Evolutionary conservation across 2,113 vertebrate species (phyloP).

Genomic region (Tringa solitaria): DNA sequence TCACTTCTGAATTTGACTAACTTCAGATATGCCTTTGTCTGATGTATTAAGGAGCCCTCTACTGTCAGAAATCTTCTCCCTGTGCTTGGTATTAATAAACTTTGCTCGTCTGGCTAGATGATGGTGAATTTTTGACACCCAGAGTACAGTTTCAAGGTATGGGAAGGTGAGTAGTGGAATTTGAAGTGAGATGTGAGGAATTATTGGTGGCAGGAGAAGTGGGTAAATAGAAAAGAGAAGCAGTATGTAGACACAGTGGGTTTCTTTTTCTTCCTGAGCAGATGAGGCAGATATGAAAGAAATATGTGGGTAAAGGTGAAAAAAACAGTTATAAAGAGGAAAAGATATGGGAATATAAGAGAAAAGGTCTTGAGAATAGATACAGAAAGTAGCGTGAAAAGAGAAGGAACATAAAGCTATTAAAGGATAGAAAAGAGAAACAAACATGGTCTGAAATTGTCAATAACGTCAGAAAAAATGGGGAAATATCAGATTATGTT

Average conservation of each 20-base stretch:
- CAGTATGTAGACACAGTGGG: not conserved
- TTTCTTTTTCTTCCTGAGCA: not conserved
- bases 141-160: not conserved
- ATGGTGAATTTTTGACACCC: not conserved
- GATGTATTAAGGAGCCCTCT: conserved; percentile 63
- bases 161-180: not conserved
- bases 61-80: conserved; percentile 57
- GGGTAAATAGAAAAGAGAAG: not conserved
- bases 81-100: not conserved
- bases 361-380: not conserved
- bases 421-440: not conserved
- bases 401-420: not conserved
- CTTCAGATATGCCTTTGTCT: conserved; percentile 6
- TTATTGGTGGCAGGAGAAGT: not conserved
- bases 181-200: not conserved
- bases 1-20: not conserved
- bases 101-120: not conserved
- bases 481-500: not conserved
- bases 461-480: not conserved
- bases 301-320: not conserved
- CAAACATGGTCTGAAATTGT: not conserved
- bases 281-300: not conserved
- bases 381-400: not conserved
- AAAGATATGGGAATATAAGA: not conserved
- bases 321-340: not conserved